Evolutionary conservation across 2,113 vertebrate species (phyloP).

Genomic region (Clarias batrachus): DNA sequence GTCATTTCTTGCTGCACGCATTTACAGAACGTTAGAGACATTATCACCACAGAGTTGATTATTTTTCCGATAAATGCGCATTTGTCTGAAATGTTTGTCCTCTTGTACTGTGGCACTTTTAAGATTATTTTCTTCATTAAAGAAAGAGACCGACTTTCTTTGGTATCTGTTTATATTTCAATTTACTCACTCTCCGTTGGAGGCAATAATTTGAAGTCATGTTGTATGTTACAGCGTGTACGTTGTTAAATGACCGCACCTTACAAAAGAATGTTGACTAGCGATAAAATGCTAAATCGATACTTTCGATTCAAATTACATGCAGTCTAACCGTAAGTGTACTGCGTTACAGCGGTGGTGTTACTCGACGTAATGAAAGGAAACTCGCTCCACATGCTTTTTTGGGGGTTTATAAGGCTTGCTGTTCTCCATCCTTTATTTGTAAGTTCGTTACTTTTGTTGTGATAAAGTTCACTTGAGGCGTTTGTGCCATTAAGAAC

Average conservation of each 20-base stretch:
- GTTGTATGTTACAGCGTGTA: too few relatives aligned
- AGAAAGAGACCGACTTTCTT: neutral
- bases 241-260: neutral
- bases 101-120: neutral
- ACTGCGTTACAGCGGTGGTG: neutral
- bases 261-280: neutral
- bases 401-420: neutral
- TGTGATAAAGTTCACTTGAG: neutral
- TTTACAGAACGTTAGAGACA: neutral
- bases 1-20: neutral
- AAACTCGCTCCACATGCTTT: neutral
- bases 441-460: too few relatives aligned
- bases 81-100: neutral
- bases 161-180: neutral
- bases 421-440: neutral
- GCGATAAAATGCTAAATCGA: neutral
- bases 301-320: neutral
- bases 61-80: neutral
- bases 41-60: neutral
- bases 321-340: neutral
- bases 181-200: neutral
- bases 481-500: neutral
- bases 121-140: neutral
- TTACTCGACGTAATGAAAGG: neutral
- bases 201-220: neutral